These are phyloP conservation scores for Eriocheir sinensis DNA, from an alignment of 1,140 invertebrate genomes.

Conservation along the genomic window DNA sequence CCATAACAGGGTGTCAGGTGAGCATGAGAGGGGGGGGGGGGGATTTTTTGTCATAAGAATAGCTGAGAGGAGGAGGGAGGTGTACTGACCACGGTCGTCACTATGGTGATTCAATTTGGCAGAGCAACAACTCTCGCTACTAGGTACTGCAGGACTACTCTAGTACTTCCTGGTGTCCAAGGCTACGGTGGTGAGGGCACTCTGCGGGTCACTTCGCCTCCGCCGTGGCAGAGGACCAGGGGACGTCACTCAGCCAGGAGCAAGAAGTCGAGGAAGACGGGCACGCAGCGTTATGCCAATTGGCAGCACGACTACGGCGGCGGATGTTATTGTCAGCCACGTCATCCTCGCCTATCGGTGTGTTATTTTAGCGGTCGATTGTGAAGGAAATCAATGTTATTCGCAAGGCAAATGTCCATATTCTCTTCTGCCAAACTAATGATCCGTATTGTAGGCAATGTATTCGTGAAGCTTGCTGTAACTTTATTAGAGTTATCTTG, in stretches of 20 bases:
- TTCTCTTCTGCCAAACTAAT: too few species aligned
- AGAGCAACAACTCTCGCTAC: not conserved
- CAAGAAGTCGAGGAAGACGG: not conserved
- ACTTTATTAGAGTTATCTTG: too few species aligned
- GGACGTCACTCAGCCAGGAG: not conserved
- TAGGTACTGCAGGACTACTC: not conserved
- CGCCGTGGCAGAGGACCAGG: not conserved
- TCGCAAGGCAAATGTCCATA: not conserved
- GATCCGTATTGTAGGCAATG: too few species aligned
- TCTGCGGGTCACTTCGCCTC: not conserved
- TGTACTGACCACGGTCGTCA: not conserved
- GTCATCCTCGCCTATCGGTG: not conserved
- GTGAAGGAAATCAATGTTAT: not conserved
- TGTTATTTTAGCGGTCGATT: too few species aligned
- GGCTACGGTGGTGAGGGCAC: not conserved
- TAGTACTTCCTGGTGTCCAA: not conserved
- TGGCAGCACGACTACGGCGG: not conserved
- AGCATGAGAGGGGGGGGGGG: not conserved
- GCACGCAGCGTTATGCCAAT: not conserved
- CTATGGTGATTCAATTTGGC: not conserved
- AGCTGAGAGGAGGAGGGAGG: not conserved
- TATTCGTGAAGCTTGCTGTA: too few species aligned
- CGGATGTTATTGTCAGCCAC: not conserved
- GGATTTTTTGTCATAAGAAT: not conserved
- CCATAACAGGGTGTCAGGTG: not conserved